Evolutionary conservation across 2,113 vertebrate species (phyloP), one percentile per base, ranked within the genome.

Genomic region (Mustelus asterias): DNA sequence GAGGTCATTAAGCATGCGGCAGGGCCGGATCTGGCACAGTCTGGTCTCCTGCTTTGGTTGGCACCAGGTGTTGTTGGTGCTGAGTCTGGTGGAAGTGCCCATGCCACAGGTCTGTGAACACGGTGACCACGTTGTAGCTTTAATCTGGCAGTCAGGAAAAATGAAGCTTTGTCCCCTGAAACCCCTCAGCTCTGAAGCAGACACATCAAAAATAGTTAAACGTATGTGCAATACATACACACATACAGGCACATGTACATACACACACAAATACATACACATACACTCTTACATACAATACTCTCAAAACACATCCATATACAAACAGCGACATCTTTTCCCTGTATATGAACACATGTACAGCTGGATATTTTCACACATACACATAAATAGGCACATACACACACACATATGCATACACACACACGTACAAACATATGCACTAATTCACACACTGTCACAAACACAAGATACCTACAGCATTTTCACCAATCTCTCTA

Each of bases 41-140:
- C 96, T 96, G 54, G 41, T 88, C 80, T 96, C 96, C 41, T 90
- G 70, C 37, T 94, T 96, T 13, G 89, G 90, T 3, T 80, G 65
- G 24, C 96, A 96, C n/a, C 10, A 90, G 48, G 88, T 69, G 20
- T 72, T 69, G 6, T 96, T 70, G 67, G 67, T 96, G 33, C 29
- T 41, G 65, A 95, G 95, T 48, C 96, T 94, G 18, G 96, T 14
- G 26, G 96, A 96, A 18, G 48, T 58, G 2, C 96, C 96, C 58
- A 96, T 89, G 63, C 96, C 96, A 80, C 96, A 96, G 18, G 78
- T 58, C n/a, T 83, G 95, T 0, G 96, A 96, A n/a, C 96, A 96
- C 0, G 95, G 29, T 3, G 96, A 96, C 96, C 96, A 96, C 65
- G 60, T 95, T 18, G 96, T 96, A 24, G 0, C 33, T 48, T n/a